These are phyloP conservation scores for Neotragus pygmaeus DNA, from an alignment of 2,113 vertebrate genomes.

Conservation along the genomic window DNA sequence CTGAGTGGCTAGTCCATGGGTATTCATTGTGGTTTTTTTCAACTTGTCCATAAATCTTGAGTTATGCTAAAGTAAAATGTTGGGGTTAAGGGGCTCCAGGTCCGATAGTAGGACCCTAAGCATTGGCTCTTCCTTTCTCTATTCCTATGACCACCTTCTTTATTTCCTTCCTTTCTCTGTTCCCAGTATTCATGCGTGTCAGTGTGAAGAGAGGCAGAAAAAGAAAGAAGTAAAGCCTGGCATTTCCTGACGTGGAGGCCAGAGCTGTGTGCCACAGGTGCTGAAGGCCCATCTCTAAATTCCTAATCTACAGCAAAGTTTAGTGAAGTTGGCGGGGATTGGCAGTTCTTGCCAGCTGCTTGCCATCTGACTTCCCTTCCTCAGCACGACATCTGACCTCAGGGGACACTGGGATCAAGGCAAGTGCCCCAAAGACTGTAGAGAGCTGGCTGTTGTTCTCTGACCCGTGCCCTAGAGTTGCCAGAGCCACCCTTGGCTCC, in stretches of 20 bases:
- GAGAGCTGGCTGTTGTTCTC: background rate
- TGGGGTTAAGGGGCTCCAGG: background rate
- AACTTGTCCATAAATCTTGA: background rate
- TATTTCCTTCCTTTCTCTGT: background rate
- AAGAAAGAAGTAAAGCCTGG: background rate
- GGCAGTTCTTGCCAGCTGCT: background rate
- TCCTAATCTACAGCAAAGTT: background rate
- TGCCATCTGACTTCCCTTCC: background rate
- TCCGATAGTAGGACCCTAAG: background rate
- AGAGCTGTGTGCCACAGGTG: background rate
- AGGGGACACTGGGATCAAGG: background rate
- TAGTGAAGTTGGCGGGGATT: background rate
- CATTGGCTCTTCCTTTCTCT: background rate
- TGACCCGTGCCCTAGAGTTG: background rate
- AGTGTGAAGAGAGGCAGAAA: background rate
- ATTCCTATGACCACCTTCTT: background rate
- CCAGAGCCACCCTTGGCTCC: background rate
- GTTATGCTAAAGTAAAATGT: background rate
- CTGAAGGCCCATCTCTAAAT: background rate
- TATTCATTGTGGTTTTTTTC: background rate
- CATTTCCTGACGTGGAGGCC: background rate
- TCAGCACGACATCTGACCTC: constrained; percentile 27
- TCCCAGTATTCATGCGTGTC: background rate
- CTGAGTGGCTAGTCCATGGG: background rate
- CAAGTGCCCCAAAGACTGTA: background rate